Evolutionary conservation across 2,888 invertebrate genomes (phyloP).

Genomic region (Polyploca ridens): DNA sequence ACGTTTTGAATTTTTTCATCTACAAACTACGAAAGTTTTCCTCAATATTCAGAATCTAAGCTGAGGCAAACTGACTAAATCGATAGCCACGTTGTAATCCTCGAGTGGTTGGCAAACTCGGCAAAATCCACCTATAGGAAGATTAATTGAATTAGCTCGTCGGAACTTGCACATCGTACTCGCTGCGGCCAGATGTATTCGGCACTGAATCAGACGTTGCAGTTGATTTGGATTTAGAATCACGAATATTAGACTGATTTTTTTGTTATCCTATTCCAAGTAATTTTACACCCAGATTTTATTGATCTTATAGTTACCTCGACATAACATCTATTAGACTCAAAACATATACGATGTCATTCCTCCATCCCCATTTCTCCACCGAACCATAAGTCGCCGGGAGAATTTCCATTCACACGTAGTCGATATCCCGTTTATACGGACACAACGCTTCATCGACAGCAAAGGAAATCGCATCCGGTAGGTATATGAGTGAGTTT

Average conservation of each 20-base stretch:
- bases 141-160: conserved; percentile 48
- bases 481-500: no score
- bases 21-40: conserved; percentile 11
- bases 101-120: conserved; percentile 27
- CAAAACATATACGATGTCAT: no score
- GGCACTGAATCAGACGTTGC: neutral
- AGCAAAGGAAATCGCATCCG: no score
- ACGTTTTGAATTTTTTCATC: no score
- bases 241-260: neutral
- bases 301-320: neutral
- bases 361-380: no score
- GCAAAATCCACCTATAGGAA: conserved; percentile 30
- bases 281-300: no score
- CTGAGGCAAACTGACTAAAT: conserved; percentile 28
- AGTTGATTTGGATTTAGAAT: neutral
- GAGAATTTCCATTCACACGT: no score
- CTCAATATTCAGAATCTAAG: conserved; percentile 28
- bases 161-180: conserved; percentile 23
- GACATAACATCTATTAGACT: no score
- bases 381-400: no score
- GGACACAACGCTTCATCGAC: no score
- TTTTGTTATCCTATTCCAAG: no score
- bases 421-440: no score
- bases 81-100: conserved; percentile 27
- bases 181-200: conserved; percentile 27